A percentile compares a stretch with the other conserved stretches of the same genome.
These are phyloP conservation scores for Caenorhabditis parvicauda DNA, from an alignment of 2,888 invertebrate species.

Conservation along the genomic window DNA sequence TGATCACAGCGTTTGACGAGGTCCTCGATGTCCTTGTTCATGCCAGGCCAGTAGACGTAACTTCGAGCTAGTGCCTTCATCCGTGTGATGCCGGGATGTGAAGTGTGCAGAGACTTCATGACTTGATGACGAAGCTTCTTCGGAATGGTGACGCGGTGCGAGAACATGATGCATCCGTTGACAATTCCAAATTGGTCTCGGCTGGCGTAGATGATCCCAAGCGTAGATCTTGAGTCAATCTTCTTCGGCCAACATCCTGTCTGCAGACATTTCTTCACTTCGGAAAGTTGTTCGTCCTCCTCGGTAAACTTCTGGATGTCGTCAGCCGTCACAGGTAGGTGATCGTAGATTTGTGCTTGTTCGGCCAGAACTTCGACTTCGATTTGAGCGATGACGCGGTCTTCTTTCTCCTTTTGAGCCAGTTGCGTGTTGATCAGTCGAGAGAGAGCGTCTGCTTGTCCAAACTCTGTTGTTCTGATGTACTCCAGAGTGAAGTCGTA, in stretches of 20 bases:
- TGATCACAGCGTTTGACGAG: slow-evolving; percentile 28
- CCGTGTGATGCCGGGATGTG: slow-evolving; percentile 50
- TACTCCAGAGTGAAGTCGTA: slow-evolving; percentile 62
- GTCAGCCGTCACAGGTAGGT: slow-evolving; percentile 7
- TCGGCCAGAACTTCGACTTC: slow-evolving; percentile 5
- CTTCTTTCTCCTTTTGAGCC: slow-evolving; percentile 14
- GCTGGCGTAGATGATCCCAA: background rate
- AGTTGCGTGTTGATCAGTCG: slow-evolving; percentile 26
- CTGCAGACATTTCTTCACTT: slow-evolving; percentile 2
- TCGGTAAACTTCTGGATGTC: background rate
- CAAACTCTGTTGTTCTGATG: slow-evolving; percentile 47
- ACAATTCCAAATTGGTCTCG: slow-evolving; percentile 1
- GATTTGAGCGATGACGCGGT: slow-evolving; percentile 11
- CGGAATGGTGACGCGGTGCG: slow-evolving; percentile 50
- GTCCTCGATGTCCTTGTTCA: slow-evolving; percentile 38
- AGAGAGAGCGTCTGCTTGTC: slow-evolving; percentile 61
- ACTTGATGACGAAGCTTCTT: slow-evolving; percentile 25
- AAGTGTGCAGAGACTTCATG: slow-evolving; percentile 43
- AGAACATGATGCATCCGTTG: slow-evolving; percentile 10
- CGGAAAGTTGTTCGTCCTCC: slow-evolving; percentile 1
- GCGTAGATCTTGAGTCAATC: background rate
- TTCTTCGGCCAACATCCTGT: slow-evolving; percentile 5
- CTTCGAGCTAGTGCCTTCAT: slow-evolving; percentile 54
- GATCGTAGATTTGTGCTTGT: background rate
- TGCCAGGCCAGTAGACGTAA: slow-evolving; percentile 54